Evolutionary conservation across 2,797 vertebrate species (phyloP), one percentile per base, ranked within the genome.

Genomic region (Lepilemur septentrionalis): DNA sequence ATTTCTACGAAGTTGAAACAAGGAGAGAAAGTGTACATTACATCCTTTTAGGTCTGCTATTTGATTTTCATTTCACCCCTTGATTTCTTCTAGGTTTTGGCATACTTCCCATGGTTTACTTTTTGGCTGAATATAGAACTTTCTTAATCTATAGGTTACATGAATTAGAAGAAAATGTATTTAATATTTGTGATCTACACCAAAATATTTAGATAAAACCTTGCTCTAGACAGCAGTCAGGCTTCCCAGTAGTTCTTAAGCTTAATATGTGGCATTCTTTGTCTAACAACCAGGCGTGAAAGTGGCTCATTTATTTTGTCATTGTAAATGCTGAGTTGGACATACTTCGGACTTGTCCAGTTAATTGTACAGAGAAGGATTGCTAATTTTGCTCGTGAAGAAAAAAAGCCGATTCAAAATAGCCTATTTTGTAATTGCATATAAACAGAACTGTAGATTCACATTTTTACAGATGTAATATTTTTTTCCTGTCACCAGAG

Each of bases 1-100:
- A 59, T 81, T 85, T 96, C 75, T 69, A 10, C n/a, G 17, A 81
- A 92, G 57, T 38, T 20, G 59, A 93, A 95, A 91, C 32, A 79
- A 76, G 25, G 14, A 35, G 12, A 35, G 43, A 25, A 41, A 38
- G 0, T 17, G 7, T 41, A 55, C 11, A 14, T 9, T 25, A n/a
- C 28, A 75, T 23, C 41, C 48, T 82, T 70, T 69, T 70, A 89
- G 7, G 9, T 63, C 30, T 82, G 15, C 67, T 80, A 32, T 43
- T 38, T 48, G 46, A 30, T 41, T 82, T 75, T 35, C 35, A 35
- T 88, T 70, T 52, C 23, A 82, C 4, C 17, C 7, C 69, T 87
- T 57, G 52, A 43, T 86, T 91, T 85, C n/a, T 43, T 90, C 63
- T 30, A 83, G 46, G 17, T 48, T 48, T 80, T 76, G 38, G 25